phyloP scores from a whole-genome alignment of 2,888 invertebrate species.

The Achlya flavicornis region DNA sequence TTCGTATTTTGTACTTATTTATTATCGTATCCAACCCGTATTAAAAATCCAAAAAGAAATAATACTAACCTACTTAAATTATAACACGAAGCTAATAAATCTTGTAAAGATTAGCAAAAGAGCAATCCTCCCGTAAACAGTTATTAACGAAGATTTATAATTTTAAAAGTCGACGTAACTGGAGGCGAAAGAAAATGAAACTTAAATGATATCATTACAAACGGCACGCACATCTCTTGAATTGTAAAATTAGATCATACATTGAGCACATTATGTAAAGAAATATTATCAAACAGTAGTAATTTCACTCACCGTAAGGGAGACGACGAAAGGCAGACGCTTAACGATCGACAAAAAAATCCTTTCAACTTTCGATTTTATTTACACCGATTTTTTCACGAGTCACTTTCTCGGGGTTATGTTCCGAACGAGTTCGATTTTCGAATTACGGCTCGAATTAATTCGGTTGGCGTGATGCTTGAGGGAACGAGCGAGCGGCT shows the following conservation, averaged over 20 bases:
- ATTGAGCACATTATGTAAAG: constrained; percentile 10
- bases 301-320: constrained; percentile 64
- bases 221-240: constrained; percentile 36
- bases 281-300: constrained; percentile 18
- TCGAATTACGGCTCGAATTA: constrained; percentile 38
- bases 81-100: neutral
- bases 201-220: constrained; percentile 36
- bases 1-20: too few species aligned
- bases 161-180: constrained; percentile 48
- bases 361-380: constrained; percentile 52
- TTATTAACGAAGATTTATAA: constrained; percentile 37
- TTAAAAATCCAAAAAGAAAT: too few species aligned
- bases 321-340: constrained; percentile 50
- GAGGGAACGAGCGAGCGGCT: constrained; percentile 56
- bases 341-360: constrained; percentile 53
- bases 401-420: constrained; percentile 58
- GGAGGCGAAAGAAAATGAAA: constrained; percentile 48
- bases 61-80: too few species aligned
- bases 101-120: constrained; percentile 28
- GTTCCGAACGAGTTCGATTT: constrained; percentile 35
- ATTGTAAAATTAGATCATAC: constrained; percentile 21
- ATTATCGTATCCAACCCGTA: neutral
- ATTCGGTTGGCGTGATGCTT: constrained; percentile 30
- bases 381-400: constrained; percentile 59
- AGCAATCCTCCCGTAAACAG: constrained; percentile 43